These are phyloP conservation scores for Peromyscus melanophrys DNA, from an alignment of 2,797 vertebrate genomes.

Conservation along the genomic window DNA sequence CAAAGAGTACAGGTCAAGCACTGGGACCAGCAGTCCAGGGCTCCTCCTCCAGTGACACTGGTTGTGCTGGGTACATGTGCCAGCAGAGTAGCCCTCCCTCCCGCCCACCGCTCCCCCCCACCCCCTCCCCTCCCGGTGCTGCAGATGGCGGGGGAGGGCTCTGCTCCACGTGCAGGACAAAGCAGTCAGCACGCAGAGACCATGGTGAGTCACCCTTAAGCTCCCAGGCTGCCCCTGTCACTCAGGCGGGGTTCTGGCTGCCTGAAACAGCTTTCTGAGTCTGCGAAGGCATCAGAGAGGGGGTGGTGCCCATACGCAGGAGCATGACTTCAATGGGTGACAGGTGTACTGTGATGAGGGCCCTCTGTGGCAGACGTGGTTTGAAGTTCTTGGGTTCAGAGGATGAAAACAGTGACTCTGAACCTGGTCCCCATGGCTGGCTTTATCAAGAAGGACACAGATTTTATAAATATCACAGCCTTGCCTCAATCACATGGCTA, in stretches of 20 bases:
- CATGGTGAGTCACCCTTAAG: constrained; percentile 19
- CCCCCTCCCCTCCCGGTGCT: neutral
- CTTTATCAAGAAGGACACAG: constrained; percentile 77
- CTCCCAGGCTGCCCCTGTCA: neutral
- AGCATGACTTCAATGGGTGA: constrained; percentile 41
- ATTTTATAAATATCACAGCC: constrained; percentile 83
- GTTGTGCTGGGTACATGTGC: neutral
- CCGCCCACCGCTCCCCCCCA: neutral
- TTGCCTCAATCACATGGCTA: constrained; percentile 39
- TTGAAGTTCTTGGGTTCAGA: constrained; percentile 78
- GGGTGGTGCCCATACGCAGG: neutral
- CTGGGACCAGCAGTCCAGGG: neutral
- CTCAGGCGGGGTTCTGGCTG: neutral
- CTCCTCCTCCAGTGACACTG: neutral
- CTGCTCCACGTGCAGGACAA: constrained; percentile 27
- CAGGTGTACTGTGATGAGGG: constrained; percentile 55
- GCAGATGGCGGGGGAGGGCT: neutral
- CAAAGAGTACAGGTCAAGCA: neutral
- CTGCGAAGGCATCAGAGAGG: neutral
- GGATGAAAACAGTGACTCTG: constrained; percentile 59
- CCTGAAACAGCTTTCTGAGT: constrained; percentile 52
- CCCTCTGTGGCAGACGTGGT: neutral
- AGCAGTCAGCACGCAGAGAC: neutral
- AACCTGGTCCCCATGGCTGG: constrained; percentile 68
- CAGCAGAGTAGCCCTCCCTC: neutral